Base-by-base conservation (phyloP, 2,888 invertebrate genomes). In the Nemoura dubitans region DNA sequence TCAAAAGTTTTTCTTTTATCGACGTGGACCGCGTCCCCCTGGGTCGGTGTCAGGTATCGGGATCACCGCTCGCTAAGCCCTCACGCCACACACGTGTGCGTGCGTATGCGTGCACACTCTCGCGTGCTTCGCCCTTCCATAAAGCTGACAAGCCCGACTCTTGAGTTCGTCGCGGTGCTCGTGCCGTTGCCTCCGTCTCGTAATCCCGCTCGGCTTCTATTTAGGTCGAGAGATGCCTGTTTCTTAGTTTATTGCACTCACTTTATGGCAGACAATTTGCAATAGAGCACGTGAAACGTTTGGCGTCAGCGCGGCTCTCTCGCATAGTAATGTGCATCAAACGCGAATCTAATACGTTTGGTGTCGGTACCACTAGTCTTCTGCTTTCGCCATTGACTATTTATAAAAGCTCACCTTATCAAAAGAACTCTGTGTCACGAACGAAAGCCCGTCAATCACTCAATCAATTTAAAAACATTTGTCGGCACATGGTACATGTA, bases 261-360 rank as follows among this genome's bases (percentile, higher is more conserved):
- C 59, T 59, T 59, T 59, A 59, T 59, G 59, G 14, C 59, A 59
- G 59, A 59, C 59, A 59, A 59, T 59, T 59, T 59, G 59, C 59
- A 59, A 59, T 59, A 59, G 21, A 59, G n/a, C n/a, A 59, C 14
- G 59, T 59, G 59, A 59, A 59, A 7, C 21, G 21, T 59, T 59
- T 59, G 59, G 59, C 59, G 59, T 59, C 59, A 59, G 1, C 2
- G 59, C 14, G 3, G 16, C 1, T 21, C 10, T 59, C 59, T 59
- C 59, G 1, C 14, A 16, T 59, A 36, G 36, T 36, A 36, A 36
- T 59, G 59, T 59, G 59, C 59, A 59, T 59, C 59, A 21, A 59
- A 59, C 10, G 59, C 21, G 59, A 59, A 59, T 21, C 59, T 59
- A 59, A 59, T 59, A 59, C 14, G 1, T 10, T 59, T 59, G 59